A percentile compares a stretch with the other conserved stretches of the same genome.
Conservation (phyloP, 2,888 invertebrate genomes). For the Neoascia interrupta region DNA sequence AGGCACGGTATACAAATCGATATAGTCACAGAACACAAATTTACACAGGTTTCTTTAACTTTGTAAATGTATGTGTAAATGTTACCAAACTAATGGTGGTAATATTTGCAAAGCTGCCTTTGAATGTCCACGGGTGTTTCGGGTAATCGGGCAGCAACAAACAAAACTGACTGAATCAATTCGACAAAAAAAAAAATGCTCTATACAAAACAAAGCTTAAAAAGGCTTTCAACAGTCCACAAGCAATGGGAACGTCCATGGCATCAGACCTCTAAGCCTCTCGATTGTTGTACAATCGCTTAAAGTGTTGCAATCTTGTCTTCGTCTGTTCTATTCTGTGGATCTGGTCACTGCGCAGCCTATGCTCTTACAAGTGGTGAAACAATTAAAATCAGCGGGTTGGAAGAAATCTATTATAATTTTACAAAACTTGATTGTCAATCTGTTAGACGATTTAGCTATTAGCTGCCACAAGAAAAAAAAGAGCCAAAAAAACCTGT, state of each 20-base stretch:
- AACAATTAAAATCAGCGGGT: no score
- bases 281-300: conserved; percentile 91
- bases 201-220: conserved; percentile 83
- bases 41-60: no score
- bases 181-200: neutral
- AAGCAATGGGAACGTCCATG: conserved; percentile 92
- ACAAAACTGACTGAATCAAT: conserved; percentile 70
- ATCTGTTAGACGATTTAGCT: no score
- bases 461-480: no score
- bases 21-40: no score
- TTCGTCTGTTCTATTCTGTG: conserved; percentile 94
- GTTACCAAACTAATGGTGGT: no score
- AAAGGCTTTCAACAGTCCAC: conserved; percentile 91
- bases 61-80: no score
- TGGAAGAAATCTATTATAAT: no score
- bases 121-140: conserved; percentile 86
- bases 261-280: conserved; percentile 87
- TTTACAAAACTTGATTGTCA: no score
- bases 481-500: no score
- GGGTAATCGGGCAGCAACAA: conserved; percentile 86
- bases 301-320: conserved; percentile 90
- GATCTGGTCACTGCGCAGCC: conserved; percentile 88
- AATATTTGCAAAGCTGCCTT: conserved; percentile 89
- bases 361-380: conserved; percentile 84
- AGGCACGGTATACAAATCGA: no score